Percentiles rank a stretch among this genome's conserved stretches.
These are phyloP conservation scores for Pteria penguin DNA, from an alignment of 2,888 invertebrate species.

Conservation along the genomic window DNA sequence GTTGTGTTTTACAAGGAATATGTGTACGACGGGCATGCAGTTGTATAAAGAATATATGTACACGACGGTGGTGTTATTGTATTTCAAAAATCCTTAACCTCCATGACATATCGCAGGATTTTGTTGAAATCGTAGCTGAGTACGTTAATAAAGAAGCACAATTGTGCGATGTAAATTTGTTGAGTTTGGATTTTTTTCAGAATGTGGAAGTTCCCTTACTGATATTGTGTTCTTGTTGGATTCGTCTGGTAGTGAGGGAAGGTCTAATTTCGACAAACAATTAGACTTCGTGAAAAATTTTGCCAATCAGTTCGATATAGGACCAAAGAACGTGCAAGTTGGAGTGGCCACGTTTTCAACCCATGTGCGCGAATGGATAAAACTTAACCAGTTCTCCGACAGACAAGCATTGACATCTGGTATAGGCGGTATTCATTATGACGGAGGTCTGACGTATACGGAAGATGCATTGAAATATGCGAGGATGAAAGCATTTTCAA, in stretches of 20 bases:
- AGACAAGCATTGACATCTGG: conserved; percentile 47
- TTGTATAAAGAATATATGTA: too few relatives aligned
- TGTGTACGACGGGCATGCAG: too few relatives aligned
- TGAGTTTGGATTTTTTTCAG: conserved; percentile 29
- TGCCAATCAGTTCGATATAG: conserved; percentile 51
- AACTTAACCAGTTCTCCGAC: conserved; percentile 53
- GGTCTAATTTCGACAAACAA: conserved; percentile 53
- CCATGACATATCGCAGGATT: too few relatives aligned
- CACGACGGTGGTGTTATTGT: too few relatives aligned
- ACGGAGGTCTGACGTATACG: conserved; percentile 56
- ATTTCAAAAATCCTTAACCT: too few relatives aligned
- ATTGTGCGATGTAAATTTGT: neutral
- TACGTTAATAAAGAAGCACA: too few relatives aligned
- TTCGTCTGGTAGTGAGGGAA: conserved; percentile 56
- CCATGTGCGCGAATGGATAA: conserved; percentile 46
- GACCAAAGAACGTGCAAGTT: conserved; percentile 51
- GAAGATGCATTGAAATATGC: conserved; percentile 53
- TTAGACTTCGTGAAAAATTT: conserved; percentile 55
- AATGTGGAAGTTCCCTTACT: conserved; percentile 49
- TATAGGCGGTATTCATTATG: conserved; percentile 49
- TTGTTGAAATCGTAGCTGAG: too few relatives aligned
- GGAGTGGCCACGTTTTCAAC: conserved; percentile 59
- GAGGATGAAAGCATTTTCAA: conserved; percentile 47
- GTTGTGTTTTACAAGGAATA: too few relatives aligned
- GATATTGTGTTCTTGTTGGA: conserved; percentile 62